Evolutionary conservation across 2,888 invertebrate species (phyloP).

Genomic region (Tricholauxania praeusta): DNA sequence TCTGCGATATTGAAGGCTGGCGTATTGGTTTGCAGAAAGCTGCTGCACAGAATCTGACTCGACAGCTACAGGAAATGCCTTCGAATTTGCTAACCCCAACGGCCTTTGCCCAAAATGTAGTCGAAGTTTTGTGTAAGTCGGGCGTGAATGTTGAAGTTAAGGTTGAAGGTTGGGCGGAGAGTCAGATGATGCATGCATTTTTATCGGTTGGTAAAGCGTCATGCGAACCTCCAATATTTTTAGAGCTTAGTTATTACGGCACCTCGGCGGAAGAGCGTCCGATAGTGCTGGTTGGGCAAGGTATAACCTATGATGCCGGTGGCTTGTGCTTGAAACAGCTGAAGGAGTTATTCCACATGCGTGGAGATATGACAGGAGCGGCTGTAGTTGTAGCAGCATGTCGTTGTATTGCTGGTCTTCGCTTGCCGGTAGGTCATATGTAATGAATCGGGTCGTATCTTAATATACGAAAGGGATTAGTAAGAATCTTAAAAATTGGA

Average conservation of each 20-base stretch:
- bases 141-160: conserved; percentile 65
- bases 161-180: conserved; percentile 78
- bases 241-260: conserved; percentile 82
- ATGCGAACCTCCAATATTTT: conserved; percentile 81
- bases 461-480: neutral
- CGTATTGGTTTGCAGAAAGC: conserved; percentile 79
- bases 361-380: conserved; percentile 88
- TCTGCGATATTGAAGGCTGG: conserved; percentile 79
- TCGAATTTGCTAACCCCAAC: conserved; percentile 85
- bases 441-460: neutral
- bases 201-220: conserved; percentile 83
- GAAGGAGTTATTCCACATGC: conserved; percentile 76
- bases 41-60: conserved; percentile 83
- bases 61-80: conserved; percentile 83
- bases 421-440: conserved; percentile 70
- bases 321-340: conserved; percentile 76
- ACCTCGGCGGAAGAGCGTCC: conserved; percentile 74
- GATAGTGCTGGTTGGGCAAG: conserved; percentile 79
- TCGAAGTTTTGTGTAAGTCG: conserved; percentile 62
- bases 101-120: conserved; percentile 79
- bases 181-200: conserved; percentile 84
- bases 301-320: conserved; percentile 78
- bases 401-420: conserved; percentile 76
- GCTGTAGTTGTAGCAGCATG: conserved; percentile 80
- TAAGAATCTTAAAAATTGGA: conserved; percentile 70